Evolutionary conservation across 1,140 invertebrate genomes (phyloP), one percentile per base, ranked within the genome.

Genomic region (Ruditapes philippinarum): DNA sequence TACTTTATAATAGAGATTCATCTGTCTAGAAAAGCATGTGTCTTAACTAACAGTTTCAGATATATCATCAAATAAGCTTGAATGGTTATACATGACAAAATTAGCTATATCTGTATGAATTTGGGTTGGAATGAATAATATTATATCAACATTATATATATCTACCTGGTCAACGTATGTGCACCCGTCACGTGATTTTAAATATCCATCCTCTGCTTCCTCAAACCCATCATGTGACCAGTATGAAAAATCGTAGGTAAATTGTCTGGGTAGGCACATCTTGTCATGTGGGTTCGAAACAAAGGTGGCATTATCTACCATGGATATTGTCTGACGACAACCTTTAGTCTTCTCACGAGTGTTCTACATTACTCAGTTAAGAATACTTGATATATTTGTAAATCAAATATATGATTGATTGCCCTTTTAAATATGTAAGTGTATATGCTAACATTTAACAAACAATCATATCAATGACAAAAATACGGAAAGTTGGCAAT

Each of bases 161-260:
- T n/a, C 84, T 82, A 95, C 94, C 92, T 95, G 95, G 81, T 95
- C 95, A 54, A 93, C 93, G 91, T 95, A 95, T 90, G 91, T 93
- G 12, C 45, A 19, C 25, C 80, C 88, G 31, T 76, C 33, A 17
- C 95, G 94, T 2, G 96, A 94, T 45, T 92, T 90, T 11, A 96
- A 93, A 87, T 96, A 96, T 0, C 97, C 97, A 91, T 96, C 95
- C 1, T 91, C 86, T 28, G 94, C 88, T 78, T 96, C 95, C 60
- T 93, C 96, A 91, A 92, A 97, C 0, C 97, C 97, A 94, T 97
- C 97, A 94, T 97, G 97, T 57, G 96, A 97, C 97, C 97, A 97
- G 93, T 97, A 97, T 57, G 96, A 96, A 90, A 96, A 95, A 92
- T 97, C 97, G 93, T 96, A 97, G 5, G 96, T 96, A 94, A 97